phyloP scores from a whole-genome alignment of 2,888 invertebrate species.

The Rhagonycha lutea region DNA sequence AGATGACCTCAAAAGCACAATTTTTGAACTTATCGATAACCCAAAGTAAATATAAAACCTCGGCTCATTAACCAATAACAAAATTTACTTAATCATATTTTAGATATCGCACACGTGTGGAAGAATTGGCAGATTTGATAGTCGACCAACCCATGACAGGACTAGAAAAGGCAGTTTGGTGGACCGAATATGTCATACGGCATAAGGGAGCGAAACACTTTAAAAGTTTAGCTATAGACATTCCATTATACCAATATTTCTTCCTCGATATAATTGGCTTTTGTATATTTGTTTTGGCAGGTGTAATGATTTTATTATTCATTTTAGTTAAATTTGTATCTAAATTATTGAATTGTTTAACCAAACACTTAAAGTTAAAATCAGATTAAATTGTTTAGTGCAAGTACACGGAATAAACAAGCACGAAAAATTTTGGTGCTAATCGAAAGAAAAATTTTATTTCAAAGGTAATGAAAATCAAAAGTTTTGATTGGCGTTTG shows the following conservation, averaged over 20 bases:
- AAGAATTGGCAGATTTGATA: not conserved
- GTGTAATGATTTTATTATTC: not conserved
- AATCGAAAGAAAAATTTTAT: too few relatives aligned
- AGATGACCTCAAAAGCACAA: conserved; percentile 32
- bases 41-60: conserved; percentile 27
- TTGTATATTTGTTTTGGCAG: not conserved
- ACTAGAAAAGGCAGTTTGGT: not conserved
- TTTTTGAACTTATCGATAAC: conserved; percentile 39
- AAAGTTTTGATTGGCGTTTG: too few relatives aligned
- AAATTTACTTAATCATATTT: not conserved
- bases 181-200: not conserved
- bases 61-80: not conserved
- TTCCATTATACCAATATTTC: not conserved
- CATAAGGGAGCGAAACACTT: not conserved
- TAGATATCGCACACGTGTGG: not conserved
- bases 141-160: not conserved
- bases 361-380: not conserved
- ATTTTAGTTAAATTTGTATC: not conserved
- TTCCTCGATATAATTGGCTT: not conserved
- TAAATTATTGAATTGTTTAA: not conserved
- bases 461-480: too few relatives aligned
- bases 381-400: not conserved
- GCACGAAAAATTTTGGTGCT: too few relatives aligned
- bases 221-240: not conserved
- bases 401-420: too few relatives aligned